phyloP scores from a whole-genome alignment of 2,113 vertebrate species.

The Macrotus californicus region DNA sequence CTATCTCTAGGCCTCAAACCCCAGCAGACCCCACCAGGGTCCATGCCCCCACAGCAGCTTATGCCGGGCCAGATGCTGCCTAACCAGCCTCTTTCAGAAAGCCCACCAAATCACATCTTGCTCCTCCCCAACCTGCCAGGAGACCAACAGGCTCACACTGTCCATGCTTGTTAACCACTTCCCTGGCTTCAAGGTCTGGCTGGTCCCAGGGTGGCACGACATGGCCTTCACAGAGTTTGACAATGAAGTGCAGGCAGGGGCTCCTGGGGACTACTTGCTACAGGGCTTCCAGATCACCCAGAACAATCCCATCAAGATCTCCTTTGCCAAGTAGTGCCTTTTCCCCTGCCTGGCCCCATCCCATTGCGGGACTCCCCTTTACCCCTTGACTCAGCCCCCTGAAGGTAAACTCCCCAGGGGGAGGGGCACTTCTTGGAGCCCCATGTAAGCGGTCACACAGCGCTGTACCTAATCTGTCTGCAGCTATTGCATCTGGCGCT shows the following conservation, averaged over 20 bases:
- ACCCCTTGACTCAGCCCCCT: slow-evolving; percentile 29
- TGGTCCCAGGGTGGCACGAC: slow-evolving; percentile 91
- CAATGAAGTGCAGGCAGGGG: slow-evolving; percentile 91
- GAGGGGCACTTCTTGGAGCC: slow-evolving; percentile 29
- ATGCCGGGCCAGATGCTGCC: slow-evolving; percentile 88
- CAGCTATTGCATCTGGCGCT: slow-evolving; percentile 94
- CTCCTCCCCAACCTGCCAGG: slow-evolving; percentile 92
- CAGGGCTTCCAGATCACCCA: slow-evolving; percentile 94
- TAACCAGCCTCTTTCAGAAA: slow-evolving; percentile 88
- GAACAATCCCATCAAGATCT: slow-evolving; percentile 93
- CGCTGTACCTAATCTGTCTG: slow-evolving; percentile 93
- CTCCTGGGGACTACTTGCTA: slow-evolving; percentile 86
- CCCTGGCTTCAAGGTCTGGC: slow-evolving; percentile 92
- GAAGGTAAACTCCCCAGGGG: slow-evolving; percentile 59
- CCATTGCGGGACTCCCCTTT: neutral
- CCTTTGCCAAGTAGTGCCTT: slow-evolving; percentile 90
- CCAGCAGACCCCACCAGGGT: slow-evolving; percentile 87
- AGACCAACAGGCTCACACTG: slow-evolving; percentile 94
- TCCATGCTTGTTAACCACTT: slow-evolving; percentile 97
- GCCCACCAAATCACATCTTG: slow-evolving; percentile 93
- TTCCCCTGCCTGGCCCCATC: neutral
- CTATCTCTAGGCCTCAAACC: slow-evolving; percentile 89
- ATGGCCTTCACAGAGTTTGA: slow-evolving; percentile 96
- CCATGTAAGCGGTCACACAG: slow-evolving; percentile 70
- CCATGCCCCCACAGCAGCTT: slow-evolving; percentile 88